Base-by-base conservation (phyloP, 2,888 invertebrate genomes). In the Phania funesta region DNA sequence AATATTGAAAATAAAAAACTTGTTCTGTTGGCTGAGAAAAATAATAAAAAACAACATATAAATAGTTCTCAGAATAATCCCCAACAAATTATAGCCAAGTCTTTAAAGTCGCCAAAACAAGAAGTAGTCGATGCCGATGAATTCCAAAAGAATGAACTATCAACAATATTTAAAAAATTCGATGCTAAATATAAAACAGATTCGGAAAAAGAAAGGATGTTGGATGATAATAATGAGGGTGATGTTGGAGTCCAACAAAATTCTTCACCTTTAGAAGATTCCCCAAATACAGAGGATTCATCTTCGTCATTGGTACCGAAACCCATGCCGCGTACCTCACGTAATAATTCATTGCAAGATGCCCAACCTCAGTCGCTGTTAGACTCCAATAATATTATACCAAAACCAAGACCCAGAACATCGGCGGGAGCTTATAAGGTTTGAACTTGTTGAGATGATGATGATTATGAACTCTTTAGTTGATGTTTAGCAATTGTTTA, bases 351-450 rank as follows among this genome's bases (percentile, higher is more conserved):
- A 13, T 93, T 96, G 74, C 95, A 95, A 0, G 96, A 96, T 86
- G 92, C 93, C 24, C 77, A 74, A 3, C 67, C 67, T n/a, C 81
- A 84, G 46, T 90, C 90, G 0, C 91, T 92, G 0, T 92, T 92
- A 74, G 87, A 87, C n/a, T 77, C 68, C 8, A 65, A 44, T 50
- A 78, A 76, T 48, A 46, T 85, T 48, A 87, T 87, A 13, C 89
- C 90, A 16, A 89, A 90, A 79, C 95, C 95, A 13, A 92, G 94
- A 87, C 95, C 96, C 6, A 93, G 96, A 89, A 95, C 95, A 13
- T 92, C 94, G 65, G 93, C 94, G 50, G 93, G 95, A 85, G 94
- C 95, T 90, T 96, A 96, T 89, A 96, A 96, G 96, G 96, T 96
- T 92, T 87, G 84, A 29, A 11, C 1, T 64, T 54, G 41, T 56